These are phyloP conservation scores for Carduelis carduelis DNA, from an alignment of 2,797 vertebrate genomes.

Conservation along the genomic window DNA sequence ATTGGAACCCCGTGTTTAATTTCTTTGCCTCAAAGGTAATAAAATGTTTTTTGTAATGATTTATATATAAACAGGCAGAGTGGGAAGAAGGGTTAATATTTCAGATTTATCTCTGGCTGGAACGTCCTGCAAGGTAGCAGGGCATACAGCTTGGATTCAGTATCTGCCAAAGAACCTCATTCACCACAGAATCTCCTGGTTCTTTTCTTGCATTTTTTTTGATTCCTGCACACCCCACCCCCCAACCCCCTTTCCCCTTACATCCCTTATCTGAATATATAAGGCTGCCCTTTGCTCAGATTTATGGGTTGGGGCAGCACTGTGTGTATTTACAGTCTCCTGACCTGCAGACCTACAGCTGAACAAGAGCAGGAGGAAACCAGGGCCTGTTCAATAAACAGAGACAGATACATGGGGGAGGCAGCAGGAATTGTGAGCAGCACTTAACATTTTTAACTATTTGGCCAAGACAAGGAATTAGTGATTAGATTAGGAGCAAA, in stretches of 20 bases:
- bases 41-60: constrained; percentile 26
- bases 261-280: constrained; percentile 80
- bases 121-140: background rate
- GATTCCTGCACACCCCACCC: no score
- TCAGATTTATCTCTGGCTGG: background rate
- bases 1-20: constrained; percentile 51
- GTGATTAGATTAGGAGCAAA: constrained; percentile 76
- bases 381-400: constrained; percentile 80
- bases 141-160: background rate
- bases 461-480: constrained; percentile 75
- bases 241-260: background rate
- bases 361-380: constrained; percentile 80
- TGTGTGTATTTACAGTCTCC: constrained; percentile 98
- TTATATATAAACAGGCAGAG: background rate
- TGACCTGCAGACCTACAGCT: constrained; percentile 88
- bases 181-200: background rate
- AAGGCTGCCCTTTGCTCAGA: constrained; percentile 82
- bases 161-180: background rate
- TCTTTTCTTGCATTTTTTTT: background rate
- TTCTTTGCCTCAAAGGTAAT: constrained; percentile 46
- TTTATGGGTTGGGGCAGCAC: constrained; percentile 86
- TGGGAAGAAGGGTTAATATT: background rate
- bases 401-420: constrained; percentile 79
- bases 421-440: constrained; percentile 70
- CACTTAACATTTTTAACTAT: constrained; percentile 82